phyloP scores from a whole-genome alignment of 2,113 vertebrate genomes.

The Notiomystis cincta region DNA sequence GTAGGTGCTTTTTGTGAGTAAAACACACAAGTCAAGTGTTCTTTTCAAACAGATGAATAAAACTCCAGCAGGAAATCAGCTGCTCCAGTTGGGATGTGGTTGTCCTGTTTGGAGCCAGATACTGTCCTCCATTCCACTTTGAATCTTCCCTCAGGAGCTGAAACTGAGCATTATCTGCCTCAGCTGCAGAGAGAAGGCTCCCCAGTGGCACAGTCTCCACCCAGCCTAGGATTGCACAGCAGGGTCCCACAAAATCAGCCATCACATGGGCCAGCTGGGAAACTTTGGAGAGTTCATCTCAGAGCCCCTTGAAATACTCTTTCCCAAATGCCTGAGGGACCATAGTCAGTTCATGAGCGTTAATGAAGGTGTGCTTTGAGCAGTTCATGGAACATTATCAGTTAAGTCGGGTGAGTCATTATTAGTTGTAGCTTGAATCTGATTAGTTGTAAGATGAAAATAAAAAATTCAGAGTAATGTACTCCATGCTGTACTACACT shows the following conservation, averaged over 20 bases:
- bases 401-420: not conserved
- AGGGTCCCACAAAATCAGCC: not conserved
- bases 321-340: not conserved
- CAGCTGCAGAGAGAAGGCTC: not conserved
- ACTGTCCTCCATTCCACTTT: not conserved
- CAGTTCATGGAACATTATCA: not conserved
- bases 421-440: not conserved
- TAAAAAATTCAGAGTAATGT: not conserved
- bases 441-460: not conserved
- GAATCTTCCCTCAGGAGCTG: not conserved
- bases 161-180: not conserved
- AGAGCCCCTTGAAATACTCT: not conserved
- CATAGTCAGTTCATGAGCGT: not conserved
- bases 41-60: not conserved
- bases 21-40: not conserved
- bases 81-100: rapidly evolving
- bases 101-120: not conserved
- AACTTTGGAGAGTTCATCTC: not conserved
- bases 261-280: not conserved
- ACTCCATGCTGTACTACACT: not conserved
- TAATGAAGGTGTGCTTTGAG: not conserved
- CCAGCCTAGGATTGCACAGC: not conserved
- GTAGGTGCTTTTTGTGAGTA: not conserved
- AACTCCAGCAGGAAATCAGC: not conserved
- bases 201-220: not conserved